Base-by-base conservation (phyloP, 2,797 vertebrate species). In the Spea hammondii region DNA sequence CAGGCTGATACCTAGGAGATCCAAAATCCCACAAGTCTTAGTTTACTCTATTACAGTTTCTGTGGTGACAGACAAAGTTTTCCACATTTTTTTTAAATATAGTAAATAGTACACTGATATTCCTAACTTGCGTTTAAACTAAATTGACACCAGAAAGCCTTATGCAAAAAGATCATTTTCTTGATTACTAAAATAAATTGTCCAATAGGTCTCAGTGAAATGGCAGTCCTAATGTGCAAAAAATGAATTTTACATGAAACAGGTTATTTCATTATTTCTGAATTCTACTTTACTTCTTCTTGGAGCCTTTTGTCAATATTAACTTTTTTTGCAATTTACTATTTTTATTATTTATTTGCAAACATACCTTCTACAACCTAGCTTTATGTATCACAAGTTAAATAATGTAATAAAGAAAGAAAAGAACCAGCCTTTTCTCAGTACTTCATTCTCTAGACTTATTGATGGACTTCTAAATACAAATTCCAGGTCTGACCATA, bases 251-350 rank as follows among this genome's bases (percentile, higher is more conserved):
- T 44, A 57, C 11, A 72, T 2, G 46, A 64, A 74, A 64, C 50
- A 74, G 13, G 71, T 54, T 74, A 51, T 64, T 70, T 53, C 75
- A 77, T 83, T 74, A 1, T 65, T 82, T 86, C 83, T 72, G 69
- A 70, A 84, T 84, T 82, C 64, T 5, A 80, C 64, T 82, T 76
- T 46, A 4, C 17, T 82, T 84, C 71, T 59, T 65, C 70, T 79
- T 32, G 44, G 48, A 50, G 13, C 83, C 74, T 67, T 48, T 78
- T 44, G 12, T 81, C 77, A 79, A 78, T 76, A 65, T 10, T 44
- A 0, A 53, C 59, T 45, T 73, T 84, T 83, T 9, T 79, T 83
- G 45, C 5, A 83, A 85, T 10, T 53, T 79, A 79, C 0, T 4
- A 57, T 4, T 71, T 4, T 54, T 78, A 65, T 82, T 65, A 83